Conservation (phyloP, 2,797 vertebrate genomes). For the Tokudaia muenninki region DNA sequence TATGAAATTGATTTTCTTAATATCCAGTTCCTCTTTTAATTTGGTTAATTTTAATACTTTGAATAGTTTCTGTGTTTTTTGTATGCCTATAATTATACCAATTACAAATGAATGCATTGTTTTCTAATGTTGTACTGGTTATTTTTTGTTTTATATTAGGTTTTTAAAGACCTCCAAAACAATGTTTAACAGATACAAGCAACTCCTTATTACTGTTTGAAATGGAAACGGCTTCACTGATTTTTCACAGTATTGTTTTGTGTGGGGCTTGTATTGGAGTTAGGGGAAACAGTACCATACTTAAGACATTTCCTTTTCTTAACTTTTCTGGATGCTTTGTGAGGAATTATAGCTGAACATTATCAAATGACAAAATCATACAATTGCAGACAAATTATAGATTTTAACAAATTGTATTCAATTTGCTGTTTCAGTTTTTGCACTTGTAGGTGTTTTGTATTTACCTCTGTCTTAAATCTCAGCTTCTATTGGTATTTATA, state of each 20-base stretch:
- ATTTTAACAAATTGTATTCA: slow-evolving; percentile 44
- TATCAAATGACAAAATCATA: slow-evolving; percentile 43
- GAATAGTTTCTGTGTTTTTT: slow-evolving; percentile 24
- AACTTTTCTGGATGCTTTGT: slow-evolving; percentile 47
- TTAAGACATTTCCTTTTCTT: slow-evolving; percentile 30
- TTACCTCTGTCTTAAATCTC: slow-evolving; percentile 1
- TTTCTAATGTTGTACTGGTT: slow-evolving; percentile 44
- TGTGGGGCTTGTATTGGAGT: background rate
- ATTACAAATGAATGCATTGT: slow-evolving; percentile 25
- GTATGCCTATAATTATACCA: background rate
- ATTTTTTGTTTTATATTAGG: slow-evolving; percentile 33
- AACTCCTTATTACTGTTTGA: slow-evolving; percentile 7
- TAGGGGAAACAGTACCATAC: background rate
- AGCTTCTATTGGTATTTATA: slow-evolving; percentile 25
- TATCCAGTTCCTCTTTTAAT: background rate
- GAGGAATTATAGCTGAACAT: background rate
- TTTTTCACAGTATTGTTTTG: slow-evolving; percentile 36
- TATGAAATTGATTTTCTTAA: background rate
- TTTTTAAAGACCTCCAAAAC: background rate
- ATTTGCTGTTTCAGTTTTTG: slow-evolving; percentile 34
- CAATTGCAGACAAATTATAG: background rate
- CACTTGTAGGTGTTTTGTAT: background rate
- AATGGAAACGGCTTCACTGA: slow-evolving; percentile 3
- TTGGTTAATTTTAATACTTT: slow-evolving; percentile 20
- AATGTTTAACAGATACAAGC: background rate